phyloP scores from a whole-genome alignment of 2,797 vertebrate species.

The Sebastes diaconus region DNA sequence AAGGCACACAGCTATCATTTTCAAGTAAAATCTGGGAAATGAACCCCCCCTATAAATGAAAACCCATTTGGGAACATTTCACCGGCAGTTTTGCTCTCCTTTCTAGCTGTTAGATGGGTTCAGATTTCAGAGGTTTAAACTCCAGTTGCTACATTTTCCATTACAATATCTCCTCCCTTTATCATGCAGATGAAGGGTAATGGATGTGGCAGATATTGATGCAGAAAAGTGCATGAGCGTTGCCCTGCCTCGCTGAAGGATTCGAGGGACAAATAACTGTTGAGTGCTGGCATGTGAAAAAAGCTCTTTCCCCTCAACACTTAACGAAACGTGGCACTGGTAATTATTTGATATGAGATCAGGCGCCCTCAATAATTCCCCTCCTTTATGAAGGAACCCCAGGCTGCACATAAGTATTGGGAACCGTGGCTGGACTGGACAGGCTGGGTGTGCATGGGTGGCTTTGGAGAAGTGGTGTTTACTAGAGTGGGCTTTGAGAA shows the following conservation, averaged over 20 bases:
- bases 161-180: slow-evolving; percentile 25
- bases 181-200: slow-evolving; percentile 54
- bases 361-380: slow-evolving; percentile 16
- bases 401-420: slow-evolving; percentile 12
- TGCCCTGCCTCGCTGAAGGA: slow-evolving; percentile 34
- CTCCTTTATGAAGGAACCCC: not conserved
- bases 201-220: slow-evolving; percentile 51
- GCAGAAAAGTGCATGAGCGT: slow-evolving; percentile 4
- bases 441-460: slow-evolving; percentile 68
- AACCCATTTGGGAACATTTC: slow-evolving; percentile 63
- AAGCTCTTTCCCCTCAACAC: slow-evolving; percentile 49
- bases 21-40: slow-evolving; percentile 52
- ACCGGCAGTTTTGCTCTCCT: slow-evolving; percentile 14
- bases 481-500: slow-evolving; percentile 60
- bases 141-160: slow-evolving; percentile 12
- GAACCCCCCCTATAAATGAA: slow-evolving; percentile 62
- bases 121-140: slow-evolving; percentile 14
- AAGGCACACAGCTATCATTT: slow-evolving; percentile 58
- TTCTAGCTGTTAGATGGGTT: slow-evolving; percentile 17
- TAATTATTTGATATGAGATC: slow-evolving; percentile 69
- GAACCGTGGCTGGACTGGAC: slow-evolving; percentile 38
- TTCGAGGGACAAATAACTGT: slow-evolving; percentile 49
- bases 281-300: slow-evolving; percentile 44
- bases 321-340: slow-evolving; percentile 43
- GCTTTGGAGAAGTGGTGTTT: slow-evolving; percentile 75